Evolutionary conservation across 2,113 vertebrate species (phyloP), one percentile per base, ranked within the genome.

Genomic region (Sinocyclocheilus anophthalmus): DNA sequence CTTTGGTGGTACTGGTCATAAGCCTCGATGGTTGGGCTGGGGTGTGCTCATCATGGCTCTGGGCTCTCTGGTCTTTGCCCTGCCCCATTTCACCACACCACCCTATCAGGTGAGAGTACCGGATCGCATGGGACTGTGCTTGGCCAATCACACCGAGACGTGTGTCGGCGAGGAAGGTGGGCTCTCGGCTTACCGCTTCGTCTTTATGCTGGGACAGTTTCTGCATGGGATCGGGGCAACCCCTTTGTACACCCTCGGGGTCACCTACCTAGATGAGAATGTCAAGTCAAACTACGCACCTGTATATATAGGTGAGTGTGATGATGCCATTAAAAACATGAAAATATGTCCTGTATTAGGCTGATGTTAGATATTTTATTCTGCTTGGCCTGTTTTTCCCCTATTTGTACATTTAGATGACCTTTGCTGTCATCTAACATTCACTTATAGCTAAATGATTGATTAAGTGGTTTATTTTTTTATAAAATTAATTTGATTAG

Each of bases 181-280:
- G 55, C 91, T 96, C 77, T 96, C 97, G 0, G 16, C 76, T 53
- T 99, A 97, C 92, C 93, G 93, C 1, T 97, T 95, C 13, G 87
- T 98, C 76, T 99, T 99, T 94, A 97, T 99, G 97, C 93, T 99
- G 86, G 97, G 97, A 14, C 98, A 99, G 93, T 96, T 99, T 87
- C 95, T 99, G 4, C 98, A 98, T 0, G 98, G 98, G 0, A 59
- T 97, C 12, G 98, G 98, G 0, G 97, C 98, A 50, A 99, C 98
- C 0, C 98, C 98, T 0, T 96, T 99, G 86, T 99, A 99, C 93
- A 99, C 98, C 0, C 93, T 99, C 0, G 98, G 98, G 0, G 98
- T 99, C 91, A 99, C 98, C 10, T 99, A 97, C 90, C 91, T 99
- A 72, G 98, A 99, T 5, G 98, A 99, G 88, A 99, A 98, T 0